Percentiles rank a stretch among this genome's conserved stretches.
phyloP scores from a whole-genome alignment of 1,140 invertebrate species.

The Dufourea novaeangliae region DNA sequence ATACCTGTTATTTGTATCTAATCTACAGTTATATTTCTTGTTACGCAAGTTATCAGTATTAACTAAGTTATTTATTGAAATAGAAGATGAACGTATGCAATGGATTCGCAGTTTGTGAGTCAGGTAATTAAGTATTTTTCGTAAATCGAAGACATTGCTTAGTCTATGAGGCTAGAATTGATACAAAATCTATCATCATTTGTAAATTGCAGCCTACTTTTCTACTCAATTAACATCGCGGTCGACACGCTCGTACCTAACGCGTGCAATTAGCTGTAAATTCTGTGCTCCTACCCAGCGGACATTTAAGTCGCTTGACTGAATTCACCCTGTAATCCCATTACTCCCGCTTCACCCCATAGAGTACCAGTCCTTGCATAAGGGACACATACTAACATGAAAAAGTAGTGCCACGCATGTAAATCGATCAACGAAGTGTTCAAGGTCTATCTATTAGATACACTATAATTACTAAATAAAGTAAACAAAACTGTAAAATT shows the following conservation, averaged over 20 bases:
- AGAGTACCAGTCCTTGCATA: conserved; percentile 21
- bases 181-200: conserved; percentile 36
- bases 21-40: too few relatives aligned
- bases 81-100: too few relatives aligned
- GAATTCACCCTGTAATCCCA: conserved; percentile 63
- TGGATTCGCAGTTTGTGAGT: background rate
- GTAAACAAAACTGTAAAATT: background rate
- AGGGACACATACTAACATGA: conserved; percentile 19
- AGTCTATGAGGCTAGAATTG: too few relatives aligned
- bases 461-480: background rate
- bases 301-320: conserved; percentile 61
- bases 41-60: too few relatives aligned
- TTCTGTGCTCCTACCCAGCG: conserved; percentile 57
- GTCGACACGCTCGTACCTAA: conserved; percentile 38
- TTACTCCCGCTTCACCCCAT: conserved; percentile 50
- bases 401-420: conserved; percentile 15
- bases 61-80: too few relatives aligned
- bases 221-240: conserved; percentile 43
- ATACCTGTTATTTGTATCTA: too few relatives aligned
- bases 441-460: background rate
- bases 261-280: conserved; percentile 60
- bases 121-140: background rate
- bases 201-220: conserved; percentile 34
- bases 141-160: background rate
- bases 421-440: conserved; percentile 1